Evolutionary conservation across 2,888 invertebrate genomes (phyloP), one percentile per base, ranked within the genome.

Genomic region (Drosophila diplacantha): DNA sequence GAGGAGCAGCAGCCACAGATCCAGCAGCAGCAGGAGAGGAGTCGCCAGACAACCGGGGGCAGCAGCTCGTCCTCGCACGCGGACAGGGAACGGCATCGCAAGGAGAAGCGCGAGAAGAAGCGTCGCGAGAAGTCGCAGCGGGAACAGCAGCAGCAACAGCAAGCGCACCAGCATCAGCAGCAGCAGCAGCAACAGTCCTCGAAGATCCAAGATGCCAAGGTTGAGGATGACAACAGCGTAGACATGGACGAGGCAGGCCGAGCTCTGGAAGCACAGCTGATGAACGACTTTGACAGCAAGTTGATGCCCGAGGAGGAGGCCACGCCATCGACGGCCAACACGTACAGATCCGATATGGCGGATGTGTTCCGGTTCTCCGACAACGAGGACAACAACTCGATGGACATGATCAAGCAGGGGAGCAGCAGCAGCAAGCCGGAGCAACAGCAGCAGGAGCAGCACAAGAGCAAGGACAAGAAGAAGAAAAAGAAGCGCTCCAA

Each of bases 401-500:
- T 90, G 51, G 91, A 91, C 70, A 87, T 65, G 9, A 22, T 41
- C 16, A 54, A 54, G 43, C 62, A 52, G 47, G 12, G 55, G 35
- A 52, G 7, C 64, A 44, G 29, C 49, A 51, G 18, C 39, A 22
- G 38, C 57, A 61, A 32, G 18, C 51, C 14, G 2, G 46, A 64
- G 32, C 56, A 54, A 2, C 55, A 38, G 31, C 41, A 47, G 32
- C 64, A 31, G 29, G 73, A 46, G 37, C 81, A 31, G 61, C 81
- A 81, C 50, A 86, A 93, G 71, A 89, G 90, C 52, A 93, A 93
- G 84, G 94, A 95, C 75, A 94, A 93, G 88, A 95, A 94, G 87
- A 95, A 95, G 88, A 95, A 95, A 86, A 92, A 94, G 77, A 95
- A 95, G 86, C 94, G 93, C 84, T 94, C 92, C 54, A 94, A 93